Percentiles rank a stretch among this genome's conserved stretches.
Conservation (phyloP, 2,113 vertebrate genomes). For the Leptodactylus fuscus region DNA sequence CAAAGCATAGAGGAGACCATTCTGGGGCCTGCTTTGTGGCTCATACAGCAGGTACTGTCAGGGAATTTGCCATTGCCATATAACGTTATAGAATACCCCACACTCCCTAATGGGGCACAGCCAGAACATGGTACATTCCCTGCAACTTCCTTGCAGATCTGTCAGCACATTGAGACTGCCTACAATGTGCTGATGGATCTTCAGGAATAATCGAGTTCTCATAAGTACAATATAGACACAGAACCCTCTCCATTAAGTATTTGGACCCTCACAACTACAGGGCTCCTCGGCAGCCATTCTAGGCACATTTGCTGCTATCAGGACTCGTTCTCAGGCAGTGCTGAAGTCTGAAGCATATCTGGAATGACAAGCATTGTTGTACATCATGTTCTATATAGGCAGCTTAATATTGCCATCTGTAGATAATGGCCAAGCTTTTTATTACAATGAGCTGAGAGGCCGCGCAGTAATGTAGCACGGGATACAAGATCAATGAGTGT, state of each 20-base stretch:
- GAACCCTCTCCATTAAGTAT: not conserved
- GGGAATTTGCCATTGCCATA: too few relatives aligned
- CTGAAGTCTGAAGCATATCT: not conserved
- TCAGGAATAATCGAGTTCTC: not conserved
- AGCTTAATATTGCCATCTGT: slow-evolving; percentile 10
- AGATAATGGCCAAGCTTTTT: slow-evolving; percentile 44
- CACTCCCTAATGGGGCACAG: too few relatives aligned
- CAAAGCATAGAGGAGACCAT: too few relatives aligned
- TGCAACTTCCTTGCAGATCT: not conserved
- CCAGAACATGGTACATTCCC: too few relatives aligned
- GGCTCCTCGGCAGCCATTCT: too few relatives aligned
- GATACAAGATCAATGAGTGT: slow-evolving; percentile 48
- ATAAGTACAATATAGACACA: not conserved
- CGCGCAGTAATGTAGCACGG: not conserved
- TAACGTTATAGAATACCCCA: too few relatives aligned
- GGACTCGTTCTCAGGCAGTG: not conserved
- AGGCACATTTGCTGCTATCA: not conserved
- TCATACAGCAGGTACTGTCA: too few relatives aligned
- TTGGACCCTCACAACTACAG: too few relatives aligned
- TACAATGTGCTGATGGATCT: not conserved
- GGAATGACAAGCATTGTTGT: not conserved
- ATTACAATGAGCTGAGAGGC: slow-evolving; percentile 31
- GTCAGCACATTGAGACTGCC: not conserved
- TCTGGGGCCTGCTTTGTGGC: too few relatives aligned
- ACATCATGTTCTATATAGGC: not conserved